A percentile compares a stretch with the other conserved stretches of the same genome.
Conservation (phyloP, 2,113 vertebrate genomes). For the Merops nubicus region DNA sequence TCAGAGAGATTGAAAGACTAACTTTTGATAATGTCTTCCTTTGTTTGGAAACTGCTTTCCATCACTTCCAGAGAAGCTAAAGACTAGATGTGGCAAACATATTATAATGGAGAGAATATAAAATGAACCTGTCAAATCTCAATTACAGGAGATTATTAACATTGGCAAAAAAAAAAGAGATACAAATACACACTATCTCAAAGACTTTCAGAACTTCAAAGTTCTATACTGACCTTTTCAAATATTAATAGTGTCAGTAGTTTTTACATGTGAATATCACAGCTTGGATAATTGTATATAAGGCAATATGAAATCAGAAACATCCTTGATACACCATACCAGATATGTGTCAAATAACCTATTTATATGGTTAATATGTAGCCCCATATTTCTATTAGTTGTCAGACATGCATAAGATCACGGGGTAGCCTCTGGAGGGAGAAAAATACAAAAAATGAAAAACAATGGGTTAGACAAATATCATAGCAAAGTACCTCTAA, state of each 20-base stretch:
- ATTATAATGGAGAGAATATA: neutral
- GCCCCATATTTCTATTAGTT: no score
- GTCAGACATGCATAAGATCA: no score
- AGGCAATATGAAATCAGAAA: no score
- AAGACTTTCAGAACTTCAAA: neutral
- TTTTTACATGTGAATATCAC: no score
- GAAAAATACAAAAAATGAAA: no score
- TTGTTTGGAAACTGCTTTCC: neutral
- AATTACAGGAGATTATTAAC: neutral
- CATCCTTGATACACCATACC: no score
- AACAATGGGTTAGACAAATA: no score
- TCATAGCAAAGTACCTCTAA: no score
- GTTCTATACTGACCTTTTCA: neutral
- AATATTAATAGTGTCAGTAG: neutral
- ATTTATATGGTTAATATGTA: no score
- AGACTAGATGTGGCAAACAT: neutral
- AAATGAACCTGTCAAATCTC: neutral
- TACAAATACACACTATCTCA: neutral
- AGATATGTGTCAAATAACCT: no score
- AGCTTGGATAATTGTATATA: no score
- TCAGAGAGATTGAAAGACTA: neutral
- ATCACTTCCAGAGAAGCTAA: neutral
- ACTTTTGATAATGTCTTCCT: neutral
- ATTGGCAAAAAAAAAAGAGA: neutral
- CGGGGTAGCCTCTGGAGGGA: no score